Conservation (phyloP, 2,797 vertebrate species). For the Harpagifer antarcticus region DNA sequence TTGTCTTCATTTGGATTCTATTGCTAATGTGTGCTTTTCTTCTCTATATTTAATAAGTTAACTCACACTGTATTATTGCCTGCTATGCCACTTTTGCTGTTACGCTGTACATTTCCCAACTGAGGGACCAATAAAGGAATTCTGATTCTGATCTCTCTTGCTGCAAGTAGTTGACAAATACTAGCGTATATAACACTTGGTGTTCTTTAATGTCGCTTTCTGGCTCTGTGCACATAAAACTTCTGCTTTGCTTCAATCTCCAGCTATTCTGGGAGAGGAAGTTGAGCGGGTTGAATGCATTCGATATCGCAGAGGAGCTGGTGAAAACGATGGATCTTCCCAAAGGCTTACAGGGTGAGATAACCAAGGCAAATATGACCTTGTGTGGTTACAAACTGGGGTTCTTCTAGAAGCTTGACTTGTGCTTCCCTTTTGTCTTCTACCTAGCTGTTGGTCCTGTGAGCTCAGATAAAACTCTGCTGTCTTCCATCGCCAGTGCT, state of each 20-base stretch:
- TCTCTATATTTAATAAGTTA: too few relatives aligned
- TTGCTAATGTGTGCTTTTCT: too few relatives aligned
- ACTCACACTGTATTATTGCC: too few relatives aligned
- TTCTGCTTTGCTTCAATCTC: background rate
- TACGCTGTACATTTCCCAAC: too few relatives aligned
- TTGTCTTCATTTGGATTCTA: too few relatives aligned
- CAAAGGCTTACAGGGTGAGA: slow-evolving; percentile 94
- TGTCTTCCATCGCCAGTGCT: slow-evolving; percentile 95
- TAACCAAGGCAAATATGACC: background rate
- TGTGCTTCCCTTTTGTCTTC: background rate
- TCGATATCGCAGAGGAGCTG: slow-evolving; percentile 95
- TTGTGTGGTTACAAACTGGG: background rate
- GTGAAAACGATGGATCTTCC: slow-evolving; percentile 98
- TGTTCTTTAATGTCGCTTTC: background rate
- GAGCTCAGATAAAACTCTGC: slow-evolving; percentile 93
- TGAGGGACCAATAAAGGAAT: too few relatives aligned
- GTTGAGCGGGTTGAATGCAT: slow-evolving; percentile 92
- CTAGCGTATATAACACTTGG: background rate
- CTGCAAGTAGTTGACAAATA: background rate
- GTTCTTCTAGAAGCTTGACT: slow-evolving; percentile 13
- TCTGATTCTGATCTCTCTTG: background rate
- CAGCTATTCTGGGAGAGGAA: slow-evolving; percentile 99
- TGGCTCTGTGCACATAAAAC: background rate
- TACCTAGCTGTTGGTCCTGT: slow-evolving; percentile 91
- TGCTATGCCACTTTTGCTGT: too few relatives aligned